Evolutionary conservation across 2,888 invertebrate species (phyloP), one percentile per base, ranked within the genome.

Genomic region (Pediacus dermestoides): DNA sequence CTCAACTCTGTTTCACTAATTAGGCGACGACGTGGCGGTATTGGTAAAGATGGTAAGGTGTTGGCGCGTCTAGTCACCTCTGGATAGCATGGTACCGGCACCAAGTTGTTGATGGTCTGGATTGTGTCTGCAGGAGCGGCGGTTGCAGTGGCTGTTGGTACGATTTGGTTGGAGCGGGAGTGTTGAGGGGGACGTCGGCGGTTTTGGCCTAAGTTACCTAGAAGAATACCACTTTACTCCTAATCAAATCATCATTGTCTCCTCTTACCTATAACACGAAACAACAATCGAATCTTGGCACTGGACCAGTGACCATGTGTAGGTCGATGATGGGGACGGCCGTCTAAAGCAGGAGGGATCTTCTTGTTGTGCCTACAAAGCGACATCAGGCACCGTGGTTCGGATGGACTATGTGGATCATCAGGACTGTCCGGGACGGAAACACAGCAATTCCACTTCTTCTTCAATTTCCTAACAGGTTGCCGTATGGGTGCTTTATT

Each of bases 401-500:
- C 66, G 11, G 60, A 50, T 1, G 73, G 67, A 57, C 74, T 28
- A 35, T 71, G 70, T 33, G 74, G 73, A 53, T 75, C 72, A 55
- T 77, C 76, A 0, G 77, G 77, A 63, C 77, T 77, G 44, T 77
- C 77, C 1, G 77, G 77, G 4, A 75, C 75, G 16, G 72, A 74
- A 26, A 74, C 67, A 52, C 77, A 78, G 52, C 77, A 78, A 53
- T 76, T 77, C 77, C 77, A 78, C 67, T 74, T 75, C 51, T 72
- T 70, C 21, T 70, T 65, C 32, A 62, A 46, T 46, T 66, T 67
- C 28, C 61, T 63, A 34, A 40, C 47, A 39, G 48, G 55, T 31
- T 35, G 52, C 22, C 30, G 42, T 9, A 9, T 23, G n/a, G 3
- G 3, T 10, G 12, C 8, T n/a, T n/a, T 4, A 10, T n/a, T 28